A percentile compares a stretch with the other conserved stretches of the same genome.
Conservation (phyloP, 2,888 invertebrate genomes). For the Lithophane semibrunnea region DNA sequence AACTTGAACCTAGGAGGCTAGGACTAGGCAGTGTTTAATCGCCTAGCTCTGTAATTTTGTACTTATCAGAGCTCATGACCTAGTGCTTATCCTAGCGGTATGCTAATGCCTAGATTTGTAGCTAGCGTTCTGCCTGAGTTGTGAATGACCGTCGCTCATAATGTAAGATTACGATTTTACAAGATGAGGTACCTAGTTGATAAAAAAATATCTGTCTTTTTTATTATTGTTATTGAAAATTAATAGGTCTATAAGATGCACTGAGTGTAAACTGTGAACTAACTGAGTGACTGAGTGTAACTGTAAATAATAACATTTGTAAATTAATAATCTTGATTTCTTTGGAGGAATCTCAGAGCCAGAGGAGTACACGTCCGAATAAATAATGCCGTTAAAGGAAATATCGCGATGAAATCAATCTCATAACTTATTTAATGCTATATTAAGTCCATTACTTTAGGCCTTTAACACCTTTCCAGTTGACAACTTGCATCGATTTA, state of each 20-base stretch:
- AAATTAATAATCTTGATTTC: no score
- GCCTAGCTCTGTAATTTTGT: conserved; percentile 76
- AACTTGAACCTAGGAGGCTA: conserved; percentile 69
- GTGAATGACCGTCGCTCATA: conserved; percentile 7
- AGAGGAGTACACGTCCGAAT: background rate
- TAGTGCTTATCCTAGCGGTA: conserved; percentile 82
- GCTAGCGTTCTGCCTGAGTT: conserved; percentile 35
- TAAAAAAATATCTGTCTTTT: background rate
- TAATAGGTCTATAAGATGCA: background rate
- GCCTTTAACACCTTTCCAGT: background rate
- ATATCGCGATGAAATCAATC: background rate
- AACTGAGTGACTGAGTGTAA: no score
- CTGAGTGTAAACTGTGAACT: no score
- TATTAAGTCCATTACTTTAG: background rate
- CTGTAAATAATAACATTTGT: no score
- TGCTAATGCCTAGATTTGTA: conserved; percentile 74
- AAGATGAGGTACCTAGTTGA: background rate
- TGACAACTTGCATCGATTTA: background rate
- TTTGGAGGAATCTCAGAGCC: no score
- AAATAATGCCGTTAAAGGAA: background rate
- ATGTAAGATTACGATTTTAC: background rate
- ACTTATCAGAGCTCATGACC: conserved; percentile 78
- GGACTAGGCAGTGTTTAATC: conserved; percentile 65
- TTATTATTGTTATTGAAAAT: background rate
- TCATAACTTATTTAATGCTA: background rate